Evolutionary conservation across 2,888 invertebrate genomes (phyloP), one percentile per base, ranked within the genome.

Genomic region (Drosophila eohydei): DNA sequence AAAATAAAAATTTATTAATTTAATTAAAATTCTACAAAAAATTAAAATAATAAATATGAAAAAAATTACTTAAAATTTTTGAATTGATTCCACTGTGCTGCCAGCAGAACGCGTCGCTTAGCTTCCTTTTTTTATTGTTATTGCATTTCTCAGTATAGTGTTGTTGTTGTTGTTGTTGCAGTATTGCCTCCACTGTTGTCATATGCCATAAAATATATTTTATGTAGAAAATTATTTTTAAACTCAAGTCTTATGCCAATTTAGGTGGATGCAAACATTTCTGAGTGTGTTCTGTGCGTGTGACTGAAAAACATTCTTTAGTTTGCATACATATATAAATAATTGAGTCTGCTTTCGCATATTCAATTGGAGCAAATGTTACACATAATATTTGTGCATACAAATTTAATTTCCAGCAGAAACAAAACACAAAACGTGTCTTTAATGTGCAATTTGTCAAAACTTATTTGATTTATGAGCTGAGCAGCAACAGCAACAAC

Each of bases 361-460:
- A 34, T 50, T 34, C 12, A 50, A 34, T 34, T 34, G 50, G 32
- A 50, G 1, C 30, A 38, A 46, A 28, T 63, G 66, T 30, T 66
- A 30, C 44, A 44, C 55, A 77, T 72, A 40, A 50, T 64, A 64
- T 78, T 70, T 74, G 51, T 68, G 65, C 64, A 71, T 69, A 44
- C 16, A 65, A 74, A 74, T 78, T 65, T 38, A 60, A 78, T 71
- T 65, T 65, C 56, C 46, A 57, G 48, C 62, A 67, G 34, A 54
- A 48, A 55, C 63, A 57, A 56, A 56, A 78, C 52, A 68, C 68
- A 71, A 64, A 67, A 52, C 69, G 61, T 62, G 80, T 65, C 86
- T 83, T 85, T 85, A 84, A 84, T 85, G 86, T 84, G 85, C 80
- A 82, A 85, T 84, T 85, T 85, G 87, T 87, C 85, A 84, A 80